Base-by-base conservation (phyloP, 2,797 vertebrate genomes). In the Pangasius sanitwongsei region DNA sequence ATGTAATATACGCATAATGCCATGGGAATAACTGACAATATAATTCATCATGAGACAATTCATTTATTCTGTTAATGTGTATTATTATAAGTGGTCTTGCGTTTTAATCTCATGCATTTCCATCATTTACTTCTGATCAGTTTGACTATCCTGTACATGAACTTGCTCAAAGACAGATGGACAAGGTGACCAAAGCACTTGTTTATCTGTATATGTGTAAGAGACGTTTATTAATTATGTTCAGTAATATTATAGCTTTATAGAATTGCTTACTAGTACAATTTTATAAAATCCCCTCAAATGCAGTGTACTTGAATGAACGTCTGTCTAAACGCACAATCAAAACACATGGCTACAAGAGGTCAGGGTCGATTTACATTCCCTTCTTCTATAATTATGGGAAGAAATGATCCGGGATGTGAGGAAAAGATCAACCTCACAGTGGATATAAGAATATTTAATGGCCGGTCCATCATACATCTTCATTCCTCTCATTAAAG, bases 401-500 rank as follows among this genome's bases (percentile, higher is more conserved):
- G 15, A 41, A 6, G 20, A 53, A 15, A 25, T 61, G 80, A 41
- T 61, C 18, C 80, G 15, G 57, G 57, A 28, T 15, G 57, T 28
- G 57, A 63, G 6, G 7, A 28, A n/a, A 82, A 37, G 9, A 20
- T 57, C 75, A 18, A 8, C 50, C 50, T 55, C 55, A 61, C 20
- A 13, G 55, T 41, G 55, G 20, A 81, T 34, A 57, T 1, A 23
- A 23, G 53, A 37, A 37, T 25, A 23, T 82, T 41, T 61, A 41
- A 41, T 41, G 23, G 57, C 57, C 13, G 85, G 90, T 91, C 70
- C 87, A 93, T 86, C 86, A 87, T 75, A 78, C 88, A 92, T 94
- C 91, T 94, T 93, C 86, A 92, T 93, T 41, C 87, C 87, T 85
- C 90, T 93, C 92, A 93, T 94, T 89, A 95, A 95, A 95, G 91